Evolutionary conservation across 2,797 vertebrate species (phyloP).

Genomic region (Notamacropus eugenii): DNA sequence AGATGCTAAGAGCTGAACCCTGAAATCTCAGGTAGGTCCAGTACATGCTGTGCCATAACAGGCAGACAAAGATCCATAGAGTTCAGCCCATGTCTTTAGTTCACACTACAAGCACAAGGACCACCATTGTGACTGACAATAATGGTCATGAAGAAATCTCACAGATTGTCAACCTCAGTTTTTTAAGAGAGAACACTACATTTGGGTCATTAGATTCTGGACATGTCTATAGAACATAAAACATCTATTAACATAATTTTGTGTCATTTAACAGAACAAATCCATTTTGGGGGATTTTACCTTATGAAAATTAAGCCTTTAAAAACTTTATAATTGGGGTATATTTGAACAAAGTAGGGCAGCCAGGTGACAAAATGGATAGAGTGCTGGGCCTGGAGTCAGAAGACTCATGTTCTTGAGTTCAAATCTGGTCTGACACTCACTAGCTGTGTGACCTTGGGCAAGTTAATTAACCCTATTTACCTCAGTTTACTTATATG

Average conservation of each 20-base stretch:
- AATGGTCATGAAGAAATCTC: neutral
- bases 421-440: neutral
- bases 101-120: neutral
- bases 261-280: neutral
- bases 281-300: neutral
- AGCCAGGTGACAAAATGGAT: neutral
- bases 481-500: neutral
- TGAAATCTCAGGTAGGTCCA: neutral
- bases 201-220: neutral
- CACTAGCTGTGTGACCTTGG: neutral
- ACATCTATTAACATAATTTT: neutral
- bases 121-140: neutral
- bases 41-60: neutral
- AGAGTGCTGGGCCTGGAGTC: neutral
- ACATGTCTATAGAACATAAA: neutral
- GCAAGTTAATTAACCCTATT: neutral
- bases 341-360: neutral
- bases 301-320: neutral
- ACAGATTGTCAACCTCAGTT: neutral
- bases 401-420: neutral
- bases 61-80: too few relatives aligned
- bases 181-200: neutral
- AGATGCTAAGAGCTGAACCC: neutral
- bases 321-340: neutral
- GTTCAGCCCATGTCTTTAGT: neutral